Conservation (phyloP, 2,888 invertebrate genomes). For the Coelogynopora nodosa region DNA sequence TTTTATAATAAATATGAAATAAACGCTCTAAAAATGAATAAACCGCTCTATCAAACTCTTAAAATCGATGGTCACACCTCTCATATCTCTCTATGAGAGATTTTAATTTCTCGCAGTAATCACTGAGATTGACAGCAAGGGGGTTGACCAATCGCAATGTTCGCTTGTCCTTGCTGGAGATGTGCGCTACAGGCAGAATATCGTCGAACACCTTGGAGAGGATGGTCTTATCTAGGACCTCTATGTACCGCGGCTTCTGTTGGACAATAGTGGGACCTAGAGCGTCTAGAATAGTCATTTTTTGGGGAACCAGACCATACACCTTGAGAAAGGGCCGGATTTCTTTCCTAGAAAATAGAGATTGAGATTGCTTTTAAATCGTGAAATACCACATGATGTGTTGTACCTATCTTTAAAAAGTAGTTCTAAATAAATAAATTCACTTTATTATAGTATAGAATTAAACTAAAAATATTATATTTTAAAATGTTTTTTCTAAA, state of each 20-base stretch:
- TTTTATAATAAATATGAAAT: too few relatives aligned
- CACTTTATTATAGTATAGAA: too few relatives aligned
- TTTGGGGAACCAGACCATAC: constrained; percentile 51
- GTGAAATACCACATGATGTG: too few relatives aligned
- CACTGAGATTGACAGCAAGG: constrained; percentile 54
- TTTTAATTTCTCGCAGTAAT: constrained; percentile 54
- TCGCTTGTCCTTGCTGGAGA: constrained; percentile 51
- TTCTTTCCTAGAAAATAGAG: too few relatives aligned
- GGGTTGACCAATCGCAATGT: constrained; percentile 57
- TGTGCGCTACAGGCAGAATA: constrained; percentile 57
- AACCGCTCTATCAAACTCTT: too few relatives aligned
- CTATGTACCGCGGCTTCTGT: constrained; percentile 57
- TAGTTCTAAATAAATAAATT: too few relatives aligned
- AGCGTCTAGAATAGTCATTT: constrained; percentile 57
- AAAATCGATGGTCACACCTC: constrained; percentile 50
- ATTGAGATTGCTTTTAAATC: too few relatives aligned
- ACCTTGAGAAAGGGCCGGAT: constrained; percentile 26
- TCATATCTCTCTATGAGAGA: constrained; percentile 52
- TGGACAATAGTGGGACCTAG: constrained; percentile 57
- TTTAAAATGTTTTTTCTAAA: too few relatives aligned
- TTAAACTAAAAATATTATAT: too few relatives aligned
- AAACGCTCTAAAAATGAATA: too few relatives aligned
- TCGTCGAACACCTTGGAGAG: constrained; percentile 60
- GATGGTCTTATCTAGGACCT: constrained; percentile 57
- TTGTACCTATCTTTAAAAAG: too few relatives aligned